Conservation (phyloP, 2,888 invertebrate genomes). For the Argynnis bischoffii region DNA sequence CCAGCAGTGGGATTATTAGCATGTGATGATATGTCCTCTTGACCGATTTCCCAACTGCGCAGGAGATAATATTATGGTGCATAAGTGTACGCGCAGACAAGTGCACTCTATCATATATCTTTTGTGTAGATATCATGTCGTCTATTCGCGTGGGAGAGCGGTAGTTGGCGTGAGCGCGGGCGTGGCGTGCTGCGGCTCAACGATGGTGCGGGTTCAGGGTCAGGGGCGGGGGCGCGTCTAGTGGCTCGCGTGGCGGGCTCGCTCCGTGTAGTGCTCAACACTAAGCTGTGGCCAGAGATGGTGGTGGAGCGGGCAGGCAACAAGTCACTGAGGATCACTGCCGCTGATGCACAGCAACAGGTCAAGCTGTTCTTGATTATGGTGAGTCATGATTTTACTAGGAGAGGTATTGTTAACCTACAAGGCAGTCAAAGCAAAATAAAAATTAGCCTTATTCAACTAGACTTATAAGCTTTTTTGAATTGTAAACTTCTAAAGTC, state of each 20-base stretch:
- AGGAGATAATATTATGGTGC: background rate
- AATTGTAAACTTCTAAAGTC: too few species aligned
- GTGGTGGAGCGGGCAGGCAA: conserved; percentile 92
- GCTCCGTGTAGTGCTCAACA: conserved; percentile 94
- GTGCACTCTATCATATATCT: background rate
- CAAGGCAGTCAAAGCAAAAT: too few species aligned
- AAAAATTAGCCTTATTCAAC: too few species aligned
- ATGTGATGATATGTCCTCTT: too few species aligned
- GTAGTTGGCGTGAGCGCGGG: conserved; percentile 95
- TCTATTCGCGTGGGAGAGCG: conserved; percentile 93
- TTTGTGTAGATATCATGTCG: conserved; percentile 88
- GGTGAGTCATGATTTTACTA: conserved; percentile 75
- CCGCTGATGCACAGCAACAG: conserved; percentile 90
- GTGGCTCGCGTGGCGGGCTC: conserved; percentile 95
- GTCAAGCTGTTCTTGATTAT: conserved; percentile 93
- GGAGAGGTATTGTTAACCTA: background rate
- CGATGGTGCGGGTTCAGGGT: conserved; percentile 90
- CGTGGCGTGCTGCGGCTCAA: conserved; percentile 94
- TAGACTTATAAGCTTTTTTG: too few species aligned
- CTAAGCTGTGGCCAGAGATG: conserved; percentile 97
- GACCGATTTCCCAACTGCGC: too few species aligned
- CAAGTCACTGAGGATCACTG: conserved; percentile 94
- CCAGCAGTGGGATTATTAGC: too few species aligned
- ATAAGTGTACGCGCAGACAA: too few species aligned
- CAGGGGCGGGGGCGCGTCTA: conserved; percentile 90